phyloP scores from a whole-genome alignment of 2,888 invertebrate species.

The Dynastes hyllus region DNA sequence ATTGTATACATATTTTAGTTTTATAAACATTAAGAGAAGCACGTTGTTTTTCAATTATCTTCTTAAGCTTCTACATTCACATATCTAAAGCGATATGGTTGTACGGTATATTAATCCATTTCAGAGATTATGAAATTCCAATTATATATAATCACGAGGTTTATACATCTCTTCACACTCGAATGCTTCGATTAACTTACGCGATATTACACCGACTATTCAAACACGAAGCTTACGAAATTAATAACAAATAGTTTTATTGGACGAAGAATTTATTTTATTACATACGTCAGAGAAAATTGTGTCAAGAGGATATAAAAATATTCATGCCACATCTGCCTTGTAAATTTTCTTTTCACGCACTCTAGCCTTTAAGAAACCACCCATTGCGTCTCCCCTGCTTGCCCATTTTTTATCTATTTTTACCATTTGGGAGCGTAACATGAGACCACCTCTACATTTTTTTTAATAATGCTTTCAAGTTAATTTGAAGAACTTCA shows the following conservation, averaged over 20 bases:
- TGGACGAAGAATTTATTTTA: background rate
- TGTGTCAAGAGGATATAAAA: background rate
- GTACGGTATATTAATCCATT: background rate
- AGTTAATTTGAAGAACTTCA: conserved; percentile 28
- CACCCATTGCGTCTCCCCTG: background rate
- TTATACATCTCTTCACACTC: background rate
- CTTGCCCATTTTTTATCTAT: background rate
- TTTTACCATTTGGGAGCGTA: background rate
- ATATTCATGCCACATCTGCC: background rate
- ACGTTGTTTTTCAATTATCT: background rate
- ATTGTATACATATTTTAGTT: no score
- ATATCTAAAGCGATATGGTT: background rate
- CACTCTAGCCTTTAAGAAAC: background rate
- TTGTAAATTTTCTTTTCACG: no score
- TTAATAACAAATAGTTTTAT: background rate
- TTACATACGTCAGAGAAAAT: background rate
- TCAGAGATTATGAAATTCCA: conserved; percentile 1
- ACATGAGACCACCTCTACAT: background rate
- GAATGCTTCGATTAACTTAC: background rate
- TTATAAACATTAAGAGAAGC: background rate
- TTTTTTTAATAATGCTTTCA: conserved; percentile 29
- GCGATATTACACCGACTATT: background rate
- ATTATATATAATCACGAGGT: background rate
- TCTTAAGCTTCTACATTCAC: background rate
- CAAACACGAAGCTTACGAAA: conserved; percentile 2